Evolutionary conservation across 2,888 invertebrate genomes (phyloP).

Genomic region (Ornithoptera priamus): DNA sequence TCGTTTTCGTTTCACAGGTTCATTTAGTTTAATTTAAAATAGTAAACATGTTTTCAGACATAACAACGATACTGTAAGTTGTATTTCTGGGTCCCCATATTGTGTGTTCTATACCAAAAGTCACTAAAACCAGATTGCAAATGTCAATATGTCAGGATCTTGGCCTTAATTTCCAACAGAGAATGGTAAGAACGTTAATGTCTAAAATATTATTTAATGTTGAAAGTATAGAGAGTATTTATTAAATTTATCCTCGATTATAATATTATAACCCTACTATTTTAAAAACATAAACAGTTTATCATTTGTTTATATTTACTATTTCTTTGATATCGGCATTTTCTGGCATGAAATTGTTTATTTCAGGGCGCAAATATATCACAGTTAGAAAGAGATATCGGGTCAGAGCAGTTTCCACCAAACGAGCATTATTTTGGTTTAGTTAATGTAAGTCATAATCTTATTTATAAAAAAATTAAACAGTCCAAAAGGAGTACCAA

Average conservation of each 20-base stretch:
- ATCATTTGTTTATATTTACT: constrained; percentile 26
- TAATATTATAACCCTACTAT: neutral
- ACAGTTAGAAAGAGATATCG: constrained; percentile 99
- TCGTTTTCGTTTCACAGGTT: constrained; percentile 43
- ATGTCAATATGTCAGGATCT: constrained; percentile 81
- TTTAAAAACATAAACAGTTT: constrained; percentile 10
- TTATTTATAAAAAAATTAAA: neutral
- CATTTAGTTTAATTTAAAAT: constrained; percentile 56
- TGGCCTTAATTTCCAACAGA: constrained; percentile 80
- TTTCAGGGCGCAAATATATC: constrained; percentile 98
- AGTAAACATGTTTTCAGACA: constrained; percentile 60
- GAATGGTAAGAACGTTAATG: constrained; percentile 70
- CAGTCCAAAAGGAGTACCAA: neutral
- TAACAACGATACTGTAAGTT: constrained; percentile 46
- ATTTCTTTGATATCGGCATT: constrained; percentile 16
- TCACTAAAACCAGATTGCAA: constrained; percentile 73
- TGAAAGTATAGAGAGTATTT: constrained; percentile 30
- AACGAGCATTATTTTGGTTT: constrained; percentile 99
- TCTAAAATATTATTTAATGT: constrained; percentile 41
- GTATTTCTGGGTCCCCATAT: constrained; percentile 44
- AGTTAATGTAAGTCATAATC: constrained; percentile 91
- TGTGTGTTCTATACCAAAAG: constrained; percentile 55
- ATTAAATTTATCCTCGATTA: neutral
- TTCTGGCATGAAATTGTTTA: constrained; percentile 22
- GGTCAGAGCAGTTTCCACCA: constrained; percentile 97